These are phyloP conservation scores for Spermophilus dauricus DNA, from an alignment of 2,113 vertebrate genomes.

Conservation along the genomic window DNA sequence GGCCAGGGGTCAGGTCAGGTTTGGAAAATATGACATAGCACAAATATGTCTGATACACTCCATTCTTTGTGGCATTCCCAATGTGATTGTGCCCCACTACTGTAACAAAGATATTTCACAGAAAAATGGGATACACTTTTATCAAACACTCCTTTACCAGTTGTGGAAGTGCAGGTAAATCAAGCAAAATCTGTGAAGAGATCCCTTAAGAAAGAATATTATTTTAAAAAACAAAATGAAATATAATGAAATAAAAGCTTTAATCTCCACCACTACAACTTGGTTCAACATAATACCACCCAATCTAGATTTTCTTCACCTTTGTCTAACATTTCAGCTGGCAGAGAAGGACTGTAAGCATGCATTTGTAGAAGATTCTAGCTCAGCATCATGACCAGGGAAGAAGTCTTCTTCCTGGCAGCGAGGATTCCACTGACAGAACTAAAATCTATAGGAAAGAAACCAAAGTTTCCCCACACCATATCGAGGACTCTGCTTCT, in stretches of 20 bases:
- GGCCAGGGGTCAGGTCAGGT: not conserved
- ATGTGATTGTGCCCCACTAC: not conserved
- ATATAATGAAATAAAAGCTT: not conserved
- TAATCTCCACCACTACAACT: not conserved
- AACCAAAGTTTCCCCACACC: not conserved
- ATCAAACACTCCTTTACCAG: not conserved
- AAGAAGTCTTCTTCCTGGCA: not conserved
- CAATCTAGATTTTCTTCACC: not conserved
- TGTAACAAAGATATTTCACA: not conserved
- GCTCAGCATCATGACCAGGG: not conserved
- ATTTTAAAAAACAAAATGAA: not conserved
- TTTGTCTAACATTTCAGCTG: not conserved
- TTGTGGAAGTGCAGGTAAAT: not conserved
- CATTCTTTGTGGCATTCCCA: not conserved
- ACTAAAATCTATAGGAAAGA: not conserved
- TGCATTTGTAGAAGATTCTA: not conserved
- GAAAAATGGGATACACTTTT: not conserved
- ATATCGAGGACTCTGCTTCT: not conserved
- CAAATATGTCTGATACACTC: not conserved
- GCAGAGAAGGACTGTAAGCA: fast-evolving
- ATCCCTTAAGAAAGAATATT: not conserved
- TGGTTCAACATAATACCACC: not conserved
- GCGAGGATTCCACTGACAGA: not conserved
- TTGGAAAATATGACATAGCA: not conserved
- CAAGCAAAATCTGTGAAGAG: not conserved